Evolutionary conservation across 2,113 vertebrate genomes (phyloP), one percentile per base, ranked within the genome.

Genomic region (Mungos mungo): DNA sequence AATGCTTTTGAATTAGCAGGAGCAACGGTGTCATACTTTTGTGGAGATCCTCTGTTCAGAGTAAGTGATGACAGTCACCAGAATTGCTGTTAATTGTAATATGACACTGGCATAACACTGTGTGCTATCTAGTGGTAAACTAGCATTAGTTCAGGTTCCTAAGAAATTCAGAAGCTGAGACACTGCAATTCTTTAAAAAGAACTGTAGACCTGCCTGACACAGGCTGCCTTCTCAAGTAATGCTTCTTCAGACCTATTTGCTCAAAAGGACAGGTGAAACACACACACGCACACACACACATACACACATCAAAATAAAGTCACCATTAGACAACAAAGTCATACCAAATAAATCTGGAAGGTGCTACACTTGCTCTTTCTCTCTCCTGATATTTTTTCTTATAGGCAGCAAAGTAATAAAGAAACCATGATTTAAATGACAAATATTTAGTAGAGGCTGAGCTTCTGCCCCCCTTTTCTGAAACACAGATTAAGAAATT

Each of bases 51-150:
- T 98, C 98, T 98, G 98, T 98, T 98, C 97, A 69, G 90, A 96
- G 92, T 94, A 98, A 98, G 98, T 93, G 98, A 98, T 98, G 98
- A 98, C 98, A 99, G 98, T 97, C 98, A 98, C 95, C 98, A 98
- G 98, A 97, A 97, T 96, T 76, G 92, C 98, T 95, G 97, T 95
- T 98, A 97, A 98, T 76, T 98, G 98, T 97, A 98, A 99, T 3
- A n/a, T 0, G 97, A 99, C 98, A 97, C 31, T 84, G 96, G 96
- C 35, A 92, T 96, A 97, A 31, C 47, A 72, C 80, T 81, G 92
- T 85, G 97, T 94, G 80, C 95, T 97, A 97, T 97, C 97, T 98
- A 86, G 80, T 96, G 97, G 96, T 98, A 95, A 98, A 97, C 97
- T 77, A 98, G 96, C 97, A 95, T 92, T 91, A 93, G 96, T 96